These are phyloP conservation scores for Hermodice carunculata DNA, from an alignment of 2,888 invertebrate species.

Conservation along the genomic window DNA sequence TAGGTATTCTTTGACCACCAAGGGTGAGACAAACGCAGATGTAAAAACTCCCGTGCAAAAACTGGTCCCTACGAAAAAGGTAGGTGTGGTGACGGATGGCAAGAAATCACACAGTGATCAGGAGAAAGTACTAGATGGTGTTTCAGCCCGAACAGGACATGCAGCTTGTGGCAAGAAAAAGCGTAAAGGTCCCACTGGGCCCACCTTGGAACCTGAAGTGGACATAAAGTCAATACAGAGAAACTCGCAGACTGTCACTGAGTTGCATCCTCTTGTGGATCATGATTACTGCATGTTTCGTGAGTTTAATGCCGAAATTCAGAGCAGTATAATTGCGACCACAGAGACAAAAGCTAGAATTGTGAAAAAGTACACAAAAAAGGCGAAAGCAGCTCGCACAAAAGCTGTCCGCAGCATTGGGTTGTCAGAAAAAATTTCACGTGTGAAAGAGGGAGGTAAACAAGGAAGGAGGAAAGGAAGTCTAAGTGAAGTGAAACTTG, in stretches of 20 bases:
- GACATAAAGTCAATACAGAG: neutral
- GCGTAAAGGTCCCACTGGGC: neutral
- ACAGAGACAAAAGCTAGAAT: slow-evolving; percentile 36
- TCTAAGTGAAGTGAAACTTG: no score
- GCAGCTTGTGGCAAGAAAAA: neutral
- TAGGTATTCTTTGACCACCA: neutral
- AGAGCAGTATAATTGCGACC: slow-evolving; percentile 46
- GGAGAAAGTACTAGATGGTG: neutral
- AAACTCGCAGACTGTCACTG: neutral
- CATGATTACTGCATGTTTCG: slow-evolving; percentile 49
- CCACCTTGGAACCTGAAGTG: neutral
- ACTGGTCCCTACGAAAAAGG: neutral
- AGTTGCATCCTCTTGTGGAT: slow-evolving; percentile 46
- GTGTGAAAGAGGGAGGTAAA: no score
- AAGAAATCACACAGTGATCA: neutral
- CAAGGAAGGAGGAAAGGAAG: no score
- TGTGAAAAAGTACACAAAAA: slow-evolving; percentile 34
- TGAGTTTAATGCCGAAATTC: slow-evolving; percentile 44
- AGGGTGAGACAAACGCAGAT: neutral
- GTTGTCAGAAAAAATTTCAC: no score
- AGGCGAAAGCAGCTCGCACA: slow-evolving; percentile 33
- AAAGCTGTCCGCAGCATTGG: slow-evolving; percentile 11
- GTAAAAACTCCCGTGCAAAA: no score
- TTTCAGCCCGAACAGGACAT: neutral
- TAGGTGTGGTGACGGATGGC: no score